Conservation (phyloP, 2,113 vertebrate genomes). For the Strigops habroptila region DNA sequence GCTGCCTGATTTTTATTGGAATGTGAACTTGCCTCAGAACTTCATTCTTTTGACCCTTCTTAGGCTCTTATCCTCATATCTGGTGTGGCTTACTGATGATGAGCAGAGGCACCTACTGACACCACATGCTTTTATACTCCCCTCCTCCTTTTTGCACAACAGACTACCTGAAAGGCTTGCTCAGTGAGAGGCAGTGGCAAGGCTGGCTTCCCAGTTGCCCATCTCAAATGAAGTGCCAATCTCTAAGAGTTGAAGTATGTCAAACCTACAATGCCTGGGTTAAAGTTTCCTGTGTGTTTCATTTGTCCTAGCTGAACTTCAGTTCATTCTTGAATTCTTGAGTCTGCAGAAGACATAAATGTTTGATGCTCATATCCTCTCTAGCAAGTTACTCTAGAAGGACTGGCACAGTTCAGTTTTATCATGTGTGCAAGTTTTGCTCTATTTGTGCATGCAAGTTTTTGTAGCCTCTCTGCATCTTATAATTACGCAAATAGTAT, state of each 20-base stretch:
- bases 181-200: not conserved
- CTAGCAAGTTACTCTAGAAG: not conserved
- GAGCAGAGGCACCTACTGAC: not conserved
- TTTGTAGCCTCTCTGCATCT: not conserved
- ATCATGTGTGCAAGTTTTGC: not conserved
- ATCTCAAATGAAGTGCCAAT: not conserved
- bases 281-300: conserved; percentile 2
- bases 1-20: not conserved
- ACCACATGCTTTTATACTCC: not conserved
- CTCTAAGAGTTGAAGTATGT: not conserved
- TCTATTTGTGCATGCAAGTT: not conserved
- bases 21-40: not conserved
- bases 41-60: not conserved
- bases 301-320: not conserved
- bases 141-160: not conserved
- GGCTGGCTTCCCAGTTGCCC: not conserved
- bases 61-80: not conserved
- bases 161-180: not conserved
- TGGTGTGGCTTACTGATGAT: not conserved
- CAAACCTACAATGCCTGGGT: not conserved
- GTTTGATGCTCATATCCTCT: not conserved
- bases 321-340: not conserved
- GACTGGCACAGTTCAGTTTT: not conserved
- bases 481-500: not conserved
- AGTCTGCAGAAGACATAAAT: not conserved